phyloP scores from a whole-genome alignment of 1,140 invertebrate genomes.

The Cydia splendana region DNA sequence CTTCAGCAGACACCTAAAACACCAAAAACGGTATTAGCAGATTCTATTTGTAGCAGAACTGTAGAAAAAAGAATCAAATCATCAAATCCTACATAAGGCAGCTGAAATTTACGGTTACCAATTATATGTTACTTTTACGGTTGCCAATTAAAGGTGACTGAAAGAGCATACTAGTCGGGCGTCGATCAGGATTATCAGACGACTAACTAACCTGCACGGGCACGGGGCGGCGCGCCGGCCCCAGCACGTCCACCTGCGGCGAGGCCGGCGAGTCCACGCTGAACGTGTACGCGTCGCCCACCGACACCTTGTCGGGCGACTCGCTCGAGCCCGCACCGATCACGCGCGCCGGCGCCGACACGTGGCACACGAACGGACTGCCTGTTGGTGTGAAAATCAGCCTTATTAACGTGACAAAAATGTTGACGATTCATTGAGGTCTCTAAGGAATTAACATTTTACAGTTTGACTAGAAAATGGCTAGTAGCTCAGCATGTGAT shows the following conservation, averaged over 20 bases:
- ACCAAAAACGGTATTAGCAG: neutral
- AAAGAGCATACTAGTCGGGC: too few relatives aligned
- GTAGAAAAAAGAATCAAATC: too few relatives aligned
- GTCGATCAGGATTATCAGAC: neutral
- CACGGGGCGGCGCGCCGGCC: constrained; percentile 86
- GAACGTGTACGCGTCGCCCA: constrained; percentile 91
- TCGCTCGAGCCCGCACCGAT: constrained; percentile 85
- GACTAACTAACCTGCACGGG: constrained; percentile 81
- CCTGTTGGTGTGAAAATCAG: constrained; percentile 48
- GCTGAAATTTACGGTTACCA: too few relatives aligned
- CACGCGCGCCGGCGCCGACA: constrained; percentile 87
- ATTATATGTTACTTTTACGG: neutral
- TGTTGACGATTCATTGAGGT: too few relatives aligned
- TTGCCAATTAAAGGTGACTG: neutral
- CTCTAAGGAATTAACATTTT: too few relatives aligned
- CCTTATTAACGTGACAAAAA: neutral
- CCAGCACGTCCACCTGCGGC: constrained; percentile 89
- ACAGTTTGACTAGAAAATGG: too few relatives aligned
- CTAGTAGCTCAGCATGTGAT: too few relatives aligned
- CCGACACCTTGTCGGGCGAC: constrained; percentile 95
- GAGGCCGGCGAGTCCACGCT: constrained; percentile 88
- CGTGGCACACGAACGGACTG: constrained; percentile 81
- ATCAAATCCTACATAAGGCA: too few relatives aligned
- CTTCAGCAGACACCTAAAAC: constrained; percentile 72
- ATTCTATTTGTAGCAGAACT: too few relatives aligned